Conservation (phyloP, 2,113 vertebrate genomes). For the Thalassarche chlororhynchos region DNA sequence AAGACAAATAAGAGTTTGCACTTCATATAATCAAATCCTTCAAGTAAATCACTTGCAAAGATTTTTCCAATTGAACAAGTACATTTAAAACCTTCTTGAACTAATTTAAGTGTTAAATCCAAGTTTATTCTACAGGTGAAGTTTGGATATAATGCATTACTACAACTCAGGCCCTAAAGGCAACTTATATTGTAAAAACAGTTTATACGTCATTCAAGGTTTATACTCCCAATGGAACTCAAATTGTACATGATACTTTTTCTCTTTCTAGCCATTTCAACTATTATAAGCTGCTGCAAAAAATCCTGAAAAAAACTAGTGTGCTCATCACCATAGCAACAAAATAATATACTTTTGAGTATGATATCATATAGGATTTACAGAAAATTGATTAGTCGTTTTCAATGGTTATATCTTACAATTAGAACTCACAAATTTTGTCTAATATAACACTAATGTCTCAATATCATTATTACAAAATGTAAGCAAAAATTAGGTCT, state of each 20-base stretch:
- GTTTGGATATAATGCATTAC: neutral
- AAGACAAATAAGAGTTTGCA: neutral
- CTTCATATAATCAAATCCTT: neutral
- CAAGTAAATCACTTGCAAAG: neutral
- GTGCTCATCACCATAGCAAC: neutral
- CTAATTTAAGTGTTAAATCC: neutral
- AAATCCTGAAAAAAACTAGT: neutral
- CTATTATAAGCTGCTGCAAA: neutral
- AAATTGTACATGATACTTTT: neutral
- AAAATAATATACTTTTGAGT: neutral
- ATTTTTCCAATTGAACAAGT: neutral
- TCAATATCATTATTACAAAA: neutral
- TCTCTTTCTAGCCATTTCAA: neutral
- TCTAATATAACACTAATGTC: neutral
- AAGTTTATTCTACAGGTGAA: neutral
- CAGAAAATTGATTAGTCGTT: neutral
- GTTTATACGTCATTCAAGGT: neutral
- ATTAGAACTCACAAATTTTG: neutral
- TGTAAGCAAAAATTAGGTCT: neutral
- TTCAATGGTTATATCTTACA: neutral
- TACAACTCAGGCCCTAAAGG: neutral
- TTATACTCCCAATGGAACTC: neutral
- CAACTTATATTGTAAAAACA: neutral
- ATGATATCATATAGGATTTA: neutral
- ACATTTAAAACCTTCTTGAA: neutral